These are phyloP conservation scores for Raja brachyura DNA, from an alignment of 2,113 vertebrate species.

Conservation along the genomic window DNA sequence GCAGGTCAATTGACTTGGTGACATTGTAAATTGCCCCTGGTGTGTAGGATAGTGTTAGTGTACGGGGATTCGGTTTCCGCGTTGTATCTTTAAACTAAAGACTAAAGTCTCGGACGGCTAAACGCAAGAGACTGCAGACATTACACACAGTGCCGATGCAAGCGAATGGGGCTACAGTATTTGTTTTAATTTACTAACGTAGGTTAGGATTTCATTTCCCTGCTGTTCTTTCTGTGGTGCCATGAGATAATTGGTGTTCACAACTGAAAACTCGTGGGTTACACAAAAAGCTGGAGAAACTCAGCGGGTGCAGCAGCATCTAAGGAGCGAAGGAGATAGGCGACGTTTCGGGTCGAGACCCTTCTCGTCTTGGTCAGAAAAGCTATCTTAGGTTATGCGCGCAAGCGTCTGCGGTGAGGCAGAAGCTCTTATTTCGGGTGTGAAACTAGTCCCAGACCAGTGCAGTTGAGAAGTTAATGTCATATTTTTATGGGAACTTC, in stretches of 20 bases:
- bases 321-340: too few relatives aligned
- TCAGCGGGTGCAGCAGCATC: too few relatives aligned
- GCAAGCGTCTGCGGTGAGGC: too few relatives aligned
- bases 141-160: not conserved
- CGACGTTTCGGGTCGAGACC: too few relatives aligned
- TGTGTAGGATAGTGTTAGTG: too few relatives aligned
- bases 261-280: not conserved
- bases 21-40: too few relatives aligned
- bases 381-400: not conserved
- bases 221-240: not conserved
- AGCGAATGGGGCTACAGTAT: not conserved
- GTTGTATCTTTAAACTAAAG: too few relatives aligned
- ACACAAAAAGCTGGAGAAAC: too few relatives aligned
- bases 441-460: not conserved
- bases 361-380: not conserved
- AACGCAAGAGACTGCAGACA: not conserved
- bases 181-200: not conserved
- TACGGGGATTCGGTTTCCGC: too few relatives aligned
- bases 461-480: not conserved
- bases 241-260: not conserved
- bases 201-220: too few relatives aligned
- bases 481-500: not conserved
- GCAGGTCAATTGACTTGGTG: too few relatives aligned
- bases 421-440: not conserved
- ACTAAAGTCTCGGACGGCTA: not conserved